Percentiles rank a stretch among this genome's conserved stretches.
Conservation (phyloP, 2,888 invertebrate genomes). For the Archips crataeganus region DNA sequence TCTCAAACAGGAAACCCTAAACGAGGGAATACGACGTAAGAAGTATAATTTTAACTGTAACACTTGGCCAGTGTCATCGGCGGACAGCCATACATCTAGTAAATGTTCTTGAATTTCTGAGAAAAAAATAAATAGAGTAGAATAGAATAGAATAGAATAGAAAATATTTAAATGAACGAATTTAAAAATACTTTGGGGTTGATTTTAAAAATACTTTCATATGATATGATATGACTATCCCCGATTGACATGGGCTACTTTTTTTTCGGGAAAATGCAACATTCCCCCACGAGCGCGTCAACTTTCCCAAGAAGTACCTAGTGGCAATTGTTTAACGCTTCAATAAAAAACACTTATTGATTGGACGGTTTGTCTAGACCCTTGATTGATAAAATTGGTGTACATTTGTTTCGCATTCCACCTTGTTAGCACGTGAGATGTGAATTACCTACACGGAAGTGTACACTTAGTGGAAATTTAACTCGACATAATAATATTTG, state of each 20-base stretch:
- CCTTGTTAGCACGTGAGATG: background rate
- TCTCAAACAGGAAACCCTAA: background rate
- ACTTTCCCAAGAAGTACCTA: background rate
- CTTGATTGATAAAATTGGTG: conserved; percentile 37
- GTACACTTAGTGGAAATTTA: background rate
- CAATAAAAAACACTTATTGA: conserved; percentile 16
- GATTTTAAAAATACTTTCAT: no score
- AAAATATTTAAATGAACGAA: no score
- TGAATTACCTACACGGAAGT: conserved; percentile 21
- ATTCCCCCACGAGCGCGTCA: no score
- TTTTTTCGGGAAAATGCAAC: no score
- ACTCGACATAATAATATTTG: background rate
- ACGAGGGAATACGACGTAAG: background rate
- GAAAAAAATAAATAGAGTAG: no score
- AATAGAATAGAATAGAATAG: no score
- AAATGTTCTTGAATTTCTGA: no score
- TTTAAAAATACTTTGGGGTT: no score
- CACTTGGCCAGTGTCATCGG: no score
- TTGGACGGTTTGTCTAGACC: conserved; percentile 2
- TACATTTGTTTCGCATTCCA: conserved; percentile 25
- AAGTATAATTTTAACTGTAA: background rate
- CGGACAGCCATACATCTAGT: no score
- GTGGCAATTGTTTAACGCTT: background rate
- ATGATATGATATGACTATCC: no score
- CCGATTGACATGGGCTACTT: no score